Base-by-base conservation (phyloP, 1,140 invertebrate species). In the Diprion similis region DNA sequence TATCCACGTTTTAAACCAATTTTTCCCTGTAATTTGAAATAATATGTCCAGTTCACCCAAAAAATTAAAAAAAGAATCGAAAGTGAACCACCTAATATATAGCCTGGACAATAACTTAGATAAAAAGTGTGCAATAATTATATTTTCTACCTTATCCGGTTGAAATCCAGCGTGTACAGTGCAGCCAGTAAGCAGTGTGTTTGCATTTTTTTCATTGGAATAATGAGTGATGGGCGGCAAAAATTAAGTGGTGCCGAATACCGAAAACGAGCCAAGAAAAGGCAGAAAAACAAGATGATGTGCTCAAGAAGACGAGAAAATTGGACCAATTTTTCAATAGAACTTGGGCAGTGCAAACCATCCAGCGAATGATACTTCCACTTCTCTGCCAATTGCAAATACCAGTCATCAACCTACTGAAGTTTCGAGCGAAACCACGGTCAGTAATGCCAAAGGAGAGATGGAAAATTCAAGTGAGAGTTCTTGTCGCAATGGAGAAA, bases 221-320 rank as follows among this genome's bases (percentile, higher is more conserved):
- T 48, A 11, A 74, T 74, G 73, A 74, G 73, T 74, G 73, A 74
- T 37, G 70, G 73, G 46, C 47, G 73, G 66, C 59, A 65, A n/a
- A 71, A 48, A 37, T 64, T 74, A 11, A 74, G 73, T 46, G 73
- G 73, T 24, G 73, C 73, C 4, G 51, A 71, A 47, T 74, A 72
- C 37, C 51, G 66, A 68, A 75, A 67, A 72, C 70, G 73, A 7
- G 68, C 68, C 10, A 74, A 72, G 67, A 10, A 59, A 75, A 75
- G 67, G 24, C 66, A 46, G 37, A 46, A 72, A 71, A 75, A 67
- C 70, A 75, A 75, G 74, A 66, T 47, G 11, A 48, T 47, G 3
- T 75, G 17, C n/a, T 72, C 17, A 66, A 70, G n/a, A 65, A 72
- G 71, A 72, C 70, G 2, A 37, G 24, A 15, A 75, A 68, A 72